Conservation (phyloP, 1,140 invertebrate genomes). For the Sycophaga agraensis region DNA sequence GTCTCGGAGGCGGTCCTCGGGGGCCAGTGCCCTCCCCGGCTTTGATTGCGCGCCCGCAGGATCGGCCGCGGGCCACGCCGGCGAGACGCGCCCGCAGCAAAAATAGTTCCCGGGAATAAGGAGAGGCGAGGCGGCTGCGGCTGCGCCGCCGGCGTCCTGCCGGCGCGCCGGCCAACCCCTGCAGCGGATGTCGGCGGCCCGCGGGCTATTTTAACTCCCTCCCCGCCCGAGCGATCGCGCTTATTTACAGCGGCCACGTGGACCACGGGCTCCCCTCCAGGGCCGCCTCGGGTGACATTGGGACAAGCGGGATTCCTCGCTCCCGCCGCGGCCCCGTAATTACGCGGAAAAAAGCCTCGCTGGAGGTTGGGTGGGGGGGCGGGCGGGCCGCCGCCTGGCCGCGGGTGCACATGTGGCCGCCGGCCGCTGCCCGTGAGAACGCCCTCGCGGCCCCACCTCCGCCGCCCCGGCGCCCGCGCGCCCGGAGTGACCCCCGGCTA, state of each 20-base stretch:
- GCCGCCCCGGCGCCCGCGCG: neutral
- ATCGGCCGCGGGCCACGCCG: too few species aligned
- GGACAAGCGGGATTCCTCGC: neutral
- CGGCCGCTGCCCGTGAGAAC: too few species aligned
- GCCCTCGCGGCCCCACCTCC: neutral
- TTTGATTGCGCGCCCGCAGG: neutral
- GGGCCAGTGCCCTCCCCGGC: slow-evolving; percentile 17
- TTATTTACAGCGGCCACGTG: slow-evolving; percentile 15
- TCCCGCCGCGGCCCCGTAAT: neutral
- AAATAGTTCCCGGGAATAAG: too few species aligned
- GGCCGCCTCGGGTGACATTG: slow-evolving; percentile 5
- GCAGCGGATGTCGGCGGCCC: slow-evolving; percentile 36
- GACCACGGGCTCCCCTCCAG: too few species aligned
- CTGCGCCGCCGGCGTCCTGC: neutral
- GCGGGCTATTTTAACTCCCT: slow-evolving; percentile 37
- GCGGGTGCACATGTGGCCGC: too few species aligned
- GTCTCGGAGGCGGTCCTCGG: neutral
- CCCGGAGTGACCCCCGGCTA: slow-evolving; percentile 37
- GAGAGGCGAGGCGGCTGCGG: neutral
- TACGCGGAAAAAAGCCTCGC: too few species aligned
- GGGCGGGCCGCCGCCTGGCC: too few species aligned
- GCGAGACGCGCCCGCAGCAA: neutral
- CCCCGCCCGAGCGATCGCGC: neutral
- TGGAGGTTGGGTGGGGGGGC: too few species aligned
- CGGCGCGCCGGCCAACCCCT: slow-evolving; percentile 28